Evolutionary conservation across 2,113 vertebrate species (phyloP), one percentile per base, ranked within the genome.

Genomic region (Larimichthys crocea): DNA sequence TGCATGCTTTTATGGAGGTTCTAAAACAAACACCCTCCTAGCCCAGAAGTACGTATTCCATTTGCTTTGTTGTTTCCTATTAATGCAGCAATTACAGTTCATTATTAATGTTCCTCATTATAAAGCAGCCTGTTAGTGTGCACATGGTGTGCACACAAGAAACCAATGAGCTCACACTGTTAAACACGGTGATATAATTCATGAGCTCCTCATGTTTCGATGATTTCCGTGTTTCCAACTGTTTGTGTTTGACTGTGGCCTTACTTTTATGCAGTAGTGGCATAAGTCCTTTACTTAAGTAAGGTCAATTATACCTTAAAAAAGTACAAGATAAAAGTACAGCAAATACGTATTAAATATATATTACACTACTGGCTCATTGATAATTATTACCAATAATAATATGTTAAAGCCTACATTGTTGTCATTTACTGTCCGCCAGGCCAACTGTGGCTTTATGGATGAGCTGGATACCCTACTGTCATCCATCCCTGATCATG

Each of bases 11-110:
- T 84, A 92, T 88, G 69, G 73, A 69, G 74, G 73, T 79, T 87
- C 81, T 85, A 90, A 91, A 90, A 90, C 82, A 88, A 92, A 91
- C 90, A 91, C 89, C 84, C 91, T 82, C 40, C 74, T 76, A 83
- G 80, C 83, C 80, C 84, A 89, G 84, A 89, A 90, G 86, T 82
- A 87, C 49, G 77, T 85, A 89, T 91, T 89, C 77, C 70, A 86
- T 89, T 90, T 86, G 67, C 65, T 83, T 80, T 76, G 76, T 87
- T 79, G 64, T 78, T 68, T 74, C 56, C 82, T 86, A 72, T 86
- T 88, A 76, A 81, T 83, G 71, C 71, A 74, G 79, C 76, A 77
- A 79, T 83, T 80, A 79, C 42, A 59, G 55, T 42, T 64, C n/a
- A 73, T 83, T 76, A 73, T 74, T 76, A 55, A 57, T 57, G 72